Conservation (phyloP, 2,113 vertebrate species). For the Apteryx owenii region DNA sequence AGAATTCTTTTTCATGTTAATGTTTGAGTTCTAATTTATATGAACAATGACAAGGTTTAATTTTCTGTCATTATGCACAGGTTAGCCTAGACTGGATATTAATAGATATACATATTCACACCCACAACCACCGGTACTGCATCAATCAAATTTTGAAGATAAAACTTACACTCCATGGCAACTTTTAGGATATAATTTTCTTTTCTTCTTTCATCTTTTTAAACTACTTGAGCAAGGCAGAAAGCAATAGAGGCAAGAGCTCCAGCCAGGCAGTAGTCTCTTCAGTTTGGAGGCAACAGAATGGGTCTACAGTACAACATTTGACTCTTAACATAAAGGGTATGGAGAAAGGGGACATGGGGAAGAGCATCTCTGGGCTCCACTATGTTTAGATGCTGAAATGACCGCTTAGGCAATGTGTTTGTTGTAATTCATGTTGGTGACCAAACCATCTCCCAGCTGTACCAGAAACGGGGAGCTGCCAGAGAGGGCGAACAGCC, state of each 20-base stretch:
- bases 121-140: constrained; percentile 33
- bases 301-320: background rate
- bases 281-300: background rate
- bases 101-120: constrained; percentile 45
- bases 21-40: background rate
- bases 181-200: constrained; percentile 22
- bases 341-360: accelerated
- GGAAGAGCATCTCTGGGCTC: too few species aligned
- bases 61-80: constrained; percentile 57
- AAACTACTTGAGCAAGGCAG: background rate
- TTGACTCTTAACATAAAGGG: background rate
- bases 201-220: background rate
- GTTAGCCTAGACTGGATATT: constrained; percentile 71
- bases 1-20: background rate
- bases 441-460: background rate
- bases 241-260: background rate
- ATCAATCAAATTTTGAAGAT: constrained; percentile 47
- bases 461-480: background rate
- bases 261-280: background rate
- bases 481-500: background rate
- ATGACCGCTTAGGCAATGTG: background rate
- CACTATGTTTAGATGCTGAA: accelerated
- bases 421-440: accelerated
- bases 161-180: constrained; percentile 16
- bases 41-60: constrained; percentile 2